phyloP scores from a whole-genome alignment of 1,140 invertebrate genomes.

The Drusus annulatus region DNA sequence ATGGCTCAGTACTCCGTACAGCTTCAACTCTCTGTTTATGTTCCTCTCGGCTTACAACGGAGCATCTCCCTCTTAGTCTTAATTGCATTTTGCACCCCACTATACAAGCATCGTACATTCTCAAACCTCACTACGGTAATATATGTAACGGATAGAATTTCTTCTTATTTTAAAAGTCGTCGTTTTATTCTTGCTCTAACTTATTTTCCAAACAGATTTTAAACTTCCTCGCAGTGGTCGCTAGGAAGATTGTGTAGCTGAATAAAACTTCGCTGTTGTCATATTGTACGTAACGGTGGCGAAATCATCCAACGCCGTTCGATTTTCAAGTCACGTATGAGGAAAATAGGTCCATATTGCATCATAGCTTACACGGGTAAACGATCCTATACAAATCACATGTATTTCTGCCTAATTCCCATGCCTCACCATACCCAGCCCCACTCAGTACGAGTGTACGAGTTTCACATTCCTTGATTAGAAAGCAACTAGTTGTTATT shows the following conservation, averaged over 20 bases:
- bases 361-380: constrained; percentile 9
- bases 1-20: background rate
- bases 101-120: background rate
- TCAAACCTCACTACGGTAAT: background rate
- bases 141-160: background rate
- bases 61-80: constrained; percentile 5
- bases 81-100: background rate
- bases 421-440: constrained; percentile 25
- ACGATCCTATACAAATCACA: constrained; percentile 1
- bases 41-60: background rate
- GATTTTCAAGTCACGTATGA: constrained; percentile 26
- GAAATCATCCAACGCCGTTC: constrained; percentile 9
- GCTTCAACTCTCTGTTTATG: background rate
- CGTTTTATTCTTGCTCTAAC: no score
- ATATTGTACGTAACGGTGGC: constrained; percentile 9
- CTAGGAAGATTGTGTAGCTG: background rate
- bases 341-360: constrained; percentile 29
- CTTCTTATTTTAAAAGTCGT: no score
- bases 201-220: background rate
- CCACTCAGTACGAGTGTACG: constrained; percentile 1
- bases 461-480: constrained; percentile 31
- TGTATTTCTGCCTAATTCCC: constrained; percentile 37
- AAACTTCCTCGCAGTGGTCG: background rate
- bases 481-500: constrained; percentile 41
- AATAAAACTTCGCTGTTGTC: background rate